Evolutionary conservation across 2,888 invertebrate species (phyloP).

Genomic region (Cerceris rybyensis): DNA sequence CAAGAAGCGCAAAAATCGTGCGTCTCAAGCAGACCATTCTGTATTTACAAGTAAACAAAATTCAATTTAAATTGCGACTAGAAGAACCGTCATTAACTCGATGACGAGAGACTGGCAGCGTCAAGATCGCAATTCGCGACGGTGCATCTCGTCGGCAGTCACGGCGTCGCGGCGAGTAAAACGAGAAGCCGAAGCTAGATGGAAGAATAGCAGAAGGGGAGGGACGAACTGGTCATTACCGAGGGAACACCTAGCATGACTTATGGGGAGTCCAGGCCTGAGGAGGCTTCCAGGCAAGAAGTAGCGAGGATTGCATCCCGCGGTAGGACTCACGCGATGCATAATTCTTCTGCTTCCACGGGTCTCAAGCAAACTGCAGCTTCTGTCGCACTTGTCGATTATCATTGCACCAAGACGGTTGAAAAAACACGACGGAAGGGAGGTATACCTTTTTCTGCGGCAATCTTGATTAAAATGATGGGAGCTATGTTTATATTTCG

Average conservation of each 20-base stretch:
- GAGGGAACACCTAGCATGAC: constrained; percentile 77
- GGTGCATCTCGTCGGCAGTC: constrained; percentile 42
- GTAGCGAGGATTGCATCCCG: constrained; percentile 55
- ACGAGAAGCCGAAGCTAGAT: constrained; percentile 72
- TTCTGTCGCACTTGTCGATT: constrained; percentile 21
- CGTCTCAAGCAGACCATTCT: background rate
- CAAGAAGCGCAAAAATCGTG: background rate
- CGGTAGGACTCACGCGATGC: constrained; percentile 67
- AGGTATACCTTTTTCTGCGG: background rate
- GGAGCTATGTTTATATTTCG: background rate
- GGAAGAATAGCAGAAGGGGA: constrained; percentile 43
- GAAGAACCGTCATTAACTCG: constrained; percentile 11
- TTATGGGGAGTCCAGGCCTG: constrained; percentile 66
- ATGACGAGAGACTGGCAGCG: constrained; percentile 28
- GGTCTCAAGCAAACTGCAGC: constrained; percentile 24
- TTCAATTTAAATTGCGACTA: constrained; percentile 14
- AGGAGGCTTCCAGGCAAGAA: constrained; percentile 57
- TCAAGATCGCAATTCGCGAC: constrained; percentile 62
- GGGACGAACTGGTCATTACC: constrained; percentile 72
- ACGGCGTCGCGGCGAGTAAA: constrained; percentile 69
- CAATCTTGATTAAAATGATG: background rate
- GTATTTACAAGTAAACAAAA: background rate
- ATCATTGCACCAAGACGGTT: constrained; percentile 19
- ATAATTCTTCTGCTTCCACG: constrained; percentile 57
- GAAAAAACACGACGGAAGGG: background rate